A percentile compares a stretch with the other conserved stretches of the same genome.
phyloP scores from a whole-genome alignment of 2,888 invertebrate species.

The Lithosia quadra region DNA sequence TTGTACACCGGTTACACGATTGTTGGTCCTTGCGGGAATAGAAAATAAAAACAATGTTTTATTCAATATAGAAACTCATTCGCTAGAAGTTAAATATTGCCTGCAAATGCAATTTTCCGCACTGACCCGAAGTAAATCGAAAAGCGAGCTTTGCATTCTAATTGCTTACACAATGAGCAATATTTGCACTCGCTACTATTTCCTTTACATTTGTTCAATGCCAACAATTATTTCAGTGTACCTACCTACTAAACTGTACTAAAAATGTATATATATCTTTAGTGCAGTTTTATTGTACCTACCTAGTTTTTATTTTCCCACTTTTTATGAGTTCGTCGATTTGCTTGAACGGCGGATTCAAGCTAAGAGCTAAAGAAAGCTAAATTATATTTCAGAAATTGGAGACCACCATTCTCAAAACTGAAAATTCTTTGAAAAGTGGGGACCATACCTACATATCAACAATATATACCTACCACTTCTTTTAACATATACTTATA shows the following conservation, averaged over 20 bases:
- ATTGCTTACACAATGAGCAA: slow-evolving; percentile 58
- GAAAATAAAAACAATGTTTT: slow-evolving; percentile 10
- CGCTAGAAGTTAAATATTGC: slow-evolving; percentile 31
- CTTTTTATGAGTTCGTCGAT: neutral
- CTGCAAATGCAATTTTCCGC: slow-evolving; percentile 56
- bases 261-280: neutral
- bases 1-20: neutral
- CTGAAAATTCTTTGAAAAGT: too few species aligned
- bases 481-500: neutral
- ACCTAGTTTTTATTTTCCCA: neutral
- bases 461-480: neutral
- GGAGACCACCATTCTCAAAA: too few species aligned
- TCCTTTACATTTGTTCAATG: neutral
- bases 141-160: slow-evolving; percentile 64
- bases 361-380: too few species aligned
- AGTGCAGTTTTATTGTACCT: neutral
- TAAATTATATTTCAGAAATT: too few species aligned
- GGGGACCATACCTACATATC: too few species aligned
- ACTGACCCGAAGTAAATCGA: slow-evolving; percentile 56
- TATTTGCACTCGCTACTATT: slow-evolving; percentile 38
- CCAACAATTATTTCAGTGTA: neutral
- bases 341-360: too few species aligned
- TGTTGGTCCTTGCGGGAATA: neutral
- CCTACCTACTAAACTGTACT: too few species aligned
- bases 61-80: slow-evolving; percentile 37